A percentile compares a stretch with the other conserved stretches of the same genome.
Conservation (phyloP, 1,140 invertebrate genomes). For the Odontomachus brunneus region DNA sequence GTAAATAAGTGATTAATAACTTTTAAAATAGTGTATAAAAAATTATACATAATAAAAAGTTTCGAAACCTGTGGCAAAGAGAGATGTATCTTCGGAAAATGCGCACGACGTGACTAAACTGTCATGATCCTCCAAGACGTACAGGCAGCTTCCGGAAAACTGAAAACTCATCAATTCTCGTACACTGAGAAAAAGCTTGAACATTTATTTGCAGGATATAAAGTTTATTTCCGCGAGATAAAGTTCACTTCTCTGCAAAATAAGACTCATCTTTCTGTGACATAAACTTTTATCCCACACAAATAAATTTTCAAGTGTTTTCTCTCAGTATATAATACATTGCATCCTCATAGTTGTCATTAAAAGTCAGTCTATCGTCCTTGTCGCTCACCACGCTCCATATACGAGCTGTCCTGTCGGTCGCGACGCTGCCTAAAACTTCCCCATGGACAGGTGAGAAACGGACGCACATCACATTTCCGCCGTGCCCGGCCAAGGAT, state of each 20-base stretch:
- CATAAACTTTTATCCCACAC: too few species aligned
- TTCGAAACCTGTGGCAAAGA: conserved; percentile 85
- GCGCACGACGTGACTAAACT: conserved; percentile 87
- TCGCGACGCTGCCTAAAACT: conserved; percentile 87
- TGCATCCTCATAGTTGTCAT: background rate
- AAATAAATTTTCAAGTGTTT: too few species aligned
- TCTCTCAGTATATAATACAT: too few species aligned
- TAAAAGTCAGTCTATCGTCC: conserved; percentile 24
- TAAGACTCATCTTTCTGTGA: too few species aligned
- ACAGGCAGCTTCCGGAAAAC: conserved; percentile 86
- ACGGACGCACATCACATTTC: conserved; percentile 87
- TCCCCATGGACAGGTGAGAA: conserved; percentile 86
- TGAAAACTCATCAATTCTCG: conserved; percentile 50
- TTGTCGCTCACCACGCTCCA: conserved; percentile 87
- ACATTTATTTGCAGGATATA: too few species aligned
- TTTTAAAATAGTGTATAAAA: too few species aligned
- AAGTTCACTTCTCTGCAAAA: too few species aligned
- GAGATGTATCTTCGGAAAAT: conserved; percentile 84
- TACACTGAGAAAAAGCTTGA: too few species aligned
- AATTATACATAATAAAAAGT: too few species aligned
- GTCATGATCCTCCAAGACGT: conserved; percentile 87
- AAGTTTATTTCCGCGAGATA: too few species aligned
- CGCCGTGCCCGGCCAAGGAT: conserved; percentile 85
- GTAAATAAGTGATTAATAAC: too few species aligned
- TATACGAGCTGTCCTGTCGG: conserved; percentile 88